Evolutionary conservation across 1,140 invertebrate genomes (phyloP), one percentile per base, ranked within the genome.

Genomic region (Zophobas morio): DNA sequence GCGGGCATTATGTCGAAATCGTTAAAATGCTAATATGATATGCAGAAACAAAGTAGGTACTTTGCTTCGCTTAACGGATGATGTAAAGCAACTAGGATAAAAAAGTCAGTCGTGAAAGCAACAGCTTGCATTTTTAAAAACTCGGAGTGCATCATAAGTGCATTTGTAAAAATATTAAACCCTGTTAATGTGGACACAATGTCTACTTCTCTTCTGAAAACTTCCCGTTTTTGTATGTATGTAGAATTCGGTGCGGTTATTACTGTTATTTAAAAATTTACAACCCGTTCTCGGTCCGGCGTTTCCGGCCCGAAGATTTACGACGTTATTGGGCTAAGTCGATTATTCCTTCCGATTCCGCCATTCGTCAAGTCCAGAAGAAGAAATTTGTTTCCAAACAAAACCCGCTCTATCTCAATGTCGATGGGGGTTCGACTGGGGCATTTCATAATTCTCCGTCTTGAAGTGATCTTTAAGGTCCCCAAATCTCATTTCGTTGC

Each of bases 401-500:
- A 39, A 63, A 63, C 34, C 54, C 39, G 57, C 36, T 3, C 6
- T 51, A 51, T 51, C 49, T 46, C 42, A 8, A 46, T 46, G 3
- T 51, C 20, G 49, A 51, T 20, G 6, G 37, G 36, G 57, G 39
- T 66, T 54, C 39, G 37, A 6, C 42, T n/a, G 37, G 37, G 6
- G 36, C 33, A n/a, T 66, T 66, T 66, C 60, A 66, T 66, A 66
- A 66, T 66, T 66, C 39, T 60, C 36, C 33, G 4, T 60, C 56
- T 60, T 35, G 39, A 34, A 70, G 74, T 70, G 57, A 79, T 79
- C 66, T 76, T 76, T 79, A 66, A 79, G 74, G 75, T 76, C 53
- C 66, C 51, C 72, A 76, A 79, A 76, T 74, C 79, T 80, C 79
- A 80, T 80, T 80, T 80, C 56, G 75, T 70, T 66, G 80, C 73